Conservation (phyloP, 2,888 invertebrate species). For the Philaethria dido region DNA sequence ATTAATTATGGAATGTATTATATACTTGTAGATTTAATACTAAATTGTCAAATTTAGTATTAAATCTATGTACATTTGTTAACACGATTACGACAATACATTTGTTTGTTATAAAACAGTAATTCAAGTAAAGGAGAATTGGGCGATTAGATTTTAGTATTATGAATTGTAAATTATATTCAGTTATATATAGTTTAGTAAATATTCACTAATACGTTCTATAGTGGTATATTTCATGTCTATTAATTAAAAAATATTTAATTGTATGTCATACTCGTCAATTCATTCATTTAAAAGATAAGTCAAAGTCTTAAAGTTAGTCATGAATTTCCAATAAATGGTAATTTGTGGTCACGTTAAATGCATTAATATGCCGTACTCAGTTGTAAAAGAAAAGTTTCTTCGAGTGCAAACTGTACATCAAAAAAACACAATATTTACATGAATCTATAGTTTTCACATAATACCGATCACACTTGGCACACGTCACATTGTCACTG, state of each 20-base stretch:
- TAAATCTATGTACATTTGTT: constrained; percentile 35
- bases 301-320: background rate
- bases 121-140: background rate
- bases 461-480: constrained; percentile 64
- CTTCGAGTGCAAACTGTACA: constrained; percentile 51
- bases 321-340: background rate
- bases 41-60: constrained; percentile 51
- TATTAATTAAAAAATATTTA: background rate
- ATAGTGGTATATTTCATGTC: background rate
- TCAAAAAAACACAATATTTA: constrained; percentile 58
- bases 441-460: constrained; percentile 51
- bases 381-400: constrained; percentile 39
- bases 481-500: constrained; percentile 61
- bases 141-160: constrained; percentile 4
- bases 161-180: background rate
- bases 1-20: constrained; percentile 76
- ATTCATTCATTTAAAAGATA: background rate
- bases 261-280: background rate
- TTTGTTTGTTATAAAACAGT: constrained; percentile 3
- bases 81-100: constrained; percentile 16
- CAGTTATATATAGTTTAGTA: background rate
- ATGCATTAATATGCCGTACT: constrained; percentile 32
- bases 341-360: constrained; percentile 30
- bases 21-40: constrained; percentile 64
- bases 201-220: background rate